A percentile compares a stretch with the other conserved stretches of the same genome.
Evolutionary conservation across 2,797 vertebrate genomes (phyloP).

Genomic region (Phylloscopus collybita): DNA sequence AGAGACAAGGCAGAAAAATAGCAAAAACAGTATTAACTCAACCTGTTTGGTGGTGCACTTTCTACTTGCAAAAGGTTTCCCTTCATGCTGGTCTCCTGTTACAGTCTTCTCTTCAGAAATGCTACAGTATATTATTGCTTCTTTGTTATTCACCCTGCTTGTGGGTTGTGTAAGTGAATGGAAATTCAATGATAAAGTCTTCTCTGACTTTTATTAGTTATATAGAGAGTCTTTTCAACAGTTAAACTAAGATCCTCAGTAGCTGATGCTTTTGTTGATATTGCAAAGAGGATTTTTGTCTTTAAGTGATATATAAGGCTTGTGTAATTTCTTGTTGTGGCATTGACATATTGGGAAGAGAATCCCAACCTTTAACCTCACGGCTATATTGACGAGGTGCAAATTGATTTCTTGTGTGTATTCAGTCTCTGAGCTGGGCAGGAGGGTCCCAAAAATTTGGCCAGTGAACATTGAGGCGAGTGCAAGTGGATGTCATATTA

Average conservation of each 20-base stretch:
- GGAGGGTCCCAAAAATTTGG: neutral
- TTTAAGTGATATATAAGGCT: neutral
- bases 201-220: neutral
- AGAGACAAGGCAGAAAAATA: conserved; percentile 78
- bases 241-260: neutral
- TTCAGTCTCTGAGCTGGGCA: neutral
- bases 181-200: neutral
- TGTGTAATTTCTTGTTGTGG: neutral
- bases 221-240: neutral
- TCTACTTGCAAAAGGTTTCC: neutral
- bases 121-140: neutral
- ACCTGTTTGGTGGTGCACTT: neutral
- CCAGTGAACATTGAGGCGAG: neutral
- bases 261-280: neutral
- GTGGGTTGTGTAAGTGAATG: neutral
- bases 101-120: conserved; percentile 19
- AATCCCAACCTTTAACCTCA: neutral
- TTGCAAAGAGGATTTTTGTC: neutral
- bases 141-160: neutral
- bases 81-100: conserved; percentile 16
- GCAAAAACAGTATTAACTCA: neutral
- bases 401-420: neutral
- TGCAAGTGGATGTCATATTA: neutral
- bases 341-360: neutral
- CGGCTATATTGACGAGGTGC: neutral